Conservation (phyloP, 2,797 vertebrate species). For the Strix occidentalis region DNA sequence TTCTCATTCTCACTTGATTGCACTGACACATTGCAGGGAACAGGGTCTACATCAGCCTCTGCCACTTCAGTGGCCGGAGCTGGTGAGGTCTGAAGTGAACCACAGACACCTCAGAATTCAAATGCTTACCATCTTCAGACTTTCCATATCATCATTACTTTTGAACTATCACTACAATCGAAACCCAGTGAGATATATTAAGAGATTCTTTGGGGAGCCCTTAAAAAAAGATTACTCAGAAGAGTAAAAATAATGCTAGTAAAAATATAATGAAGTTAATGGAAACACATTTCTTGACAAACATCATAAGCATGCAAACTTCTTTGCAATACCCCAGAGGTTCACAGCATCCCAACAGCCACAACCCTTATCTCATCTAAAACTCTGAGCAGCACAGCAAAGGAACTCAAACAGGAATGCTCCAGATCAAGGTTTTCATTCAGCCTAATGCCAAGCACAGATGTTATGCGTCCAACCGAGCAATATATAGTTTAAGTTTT, state of each 20-base stretch:
- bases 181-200: not conserved
- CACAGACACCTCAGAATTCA: not conserved
- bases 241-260: not conserved
- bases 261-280: not conserved
- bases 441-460: not conserved
- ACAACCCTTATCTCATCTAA: not conserved
- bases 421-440: not conserved
- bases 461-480: accelerated
- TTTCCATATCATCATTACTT: not conserved
- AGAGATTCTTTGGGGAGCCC: not conserved
- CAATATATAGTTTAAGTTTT: not conserved
- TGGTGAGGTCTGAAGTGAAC: not conserved
- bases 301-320: not conserved
- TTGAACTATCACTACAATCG: not conserved
- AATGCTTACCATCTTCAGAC: not conserved
- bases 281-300: not conserved
- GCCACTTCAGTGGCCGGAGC: not conserved
- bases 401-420: not conserved
- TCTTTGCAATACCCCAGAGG: not conserved
- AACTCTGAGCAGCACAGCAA: not conserved
- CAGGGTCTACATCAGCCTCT: not conserved
- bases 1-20: not conserved
- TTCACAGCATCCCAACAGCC: not conserved
- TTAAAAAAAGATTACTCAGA: not conserved
- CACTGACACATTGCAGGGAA: not conserved